Evolutionary conservation across 2,888 invertebrate species (phyloP).

Genomic region (Piscicola geometra): DNA sequence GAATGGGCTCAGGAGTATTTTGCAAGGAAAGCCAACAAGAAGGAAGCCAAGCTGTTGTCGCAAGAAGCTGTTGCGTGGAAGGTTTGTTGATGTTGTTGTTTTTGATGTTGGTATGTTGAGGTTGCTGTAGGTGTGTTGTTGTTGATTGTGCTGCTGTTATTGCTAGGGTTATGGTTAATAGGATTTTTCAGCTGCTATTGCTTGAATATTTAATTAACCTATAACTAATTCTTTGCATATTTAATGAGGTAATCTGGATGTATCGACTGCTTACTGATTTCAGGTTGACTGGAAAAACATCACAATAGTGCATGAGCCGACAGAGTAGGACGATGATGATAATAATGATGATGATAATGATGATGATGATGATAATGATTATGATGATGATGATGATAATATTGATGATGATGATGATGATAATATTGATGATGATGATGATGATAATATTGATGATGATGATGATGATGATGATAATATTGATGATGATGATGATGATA

Average conservation of each 20-base stretch:
- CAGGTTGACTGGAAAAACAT: neutral
- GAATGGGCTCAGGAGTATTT: constrained; percentile 55
- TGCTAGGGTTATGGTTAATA: neutral
- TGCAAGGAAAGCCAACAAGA: constrained; percentile 51
- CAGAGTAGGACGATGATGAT: neutral
- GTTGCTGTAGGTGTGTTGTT: neutral
- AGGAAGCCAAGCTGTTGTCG: constrained; percentile 47
- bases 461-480: neutral
- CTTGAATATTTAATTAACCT: neutral
- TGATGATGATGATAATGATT: no score
- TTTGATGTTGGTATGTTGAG: neutral
- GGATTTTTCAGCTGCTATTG: neutral
- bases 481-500: neutral
- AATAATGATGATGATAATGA: no score
- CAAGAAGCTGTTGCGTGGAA: constrained; percentile 50
- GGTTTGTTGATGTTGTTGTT: constrained; percentile 41
- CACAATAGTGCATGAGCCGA: neutral
- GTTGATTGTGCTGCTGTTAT: neutral
- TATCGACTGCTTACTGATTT: neutral
- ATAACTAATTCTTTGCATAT: neutral
- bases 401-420: no score
- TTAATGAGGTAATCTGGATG: neutral
- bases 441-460: no score
- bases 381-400: no score
- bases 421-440: no score